A percentile compares a stretch with the other conserved stretches of the same genome.
Conservation (phyloP, 1,140 invertebrate species). For the Hylaeus anthracinus region DNA sequence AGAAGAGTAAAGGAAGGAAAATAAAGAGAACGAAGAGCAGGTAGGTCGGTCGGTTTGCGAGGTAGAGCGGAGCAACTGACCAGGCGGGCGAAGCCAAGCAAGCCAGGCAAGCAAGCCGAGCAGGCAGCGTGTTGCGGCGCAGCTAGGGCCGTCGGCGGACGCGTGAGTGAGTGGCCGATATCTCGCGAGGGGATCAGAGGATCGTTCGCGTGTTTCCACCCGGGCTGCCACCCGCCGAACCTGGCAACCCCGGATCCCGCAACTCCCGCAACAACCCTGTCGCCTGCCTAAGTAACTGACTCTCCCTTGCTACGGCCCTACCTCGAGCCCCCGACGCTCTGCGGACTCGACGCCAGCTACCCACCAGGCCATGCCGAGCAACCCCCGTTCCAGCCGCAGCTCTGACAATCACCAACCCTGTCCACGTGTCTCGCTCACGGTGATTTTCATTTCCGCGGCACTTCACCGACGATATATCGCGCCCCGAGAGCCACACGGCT, state of each 20-base stretch:
- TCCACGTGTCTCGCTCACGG: conserved; percentile 78
- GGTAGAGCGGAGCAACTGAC: conserved; percentile 51
- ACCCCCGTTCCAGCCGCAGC: conserved; percentile 46
- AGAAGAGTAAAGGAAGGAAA: background rate
- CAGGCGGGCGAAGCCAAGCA: background rate
- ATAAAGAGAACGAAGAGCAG: background rate
- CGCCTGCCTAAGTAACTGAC: conserved; percentile 57
- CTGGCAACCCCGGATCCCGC: conserved; percentile 66
- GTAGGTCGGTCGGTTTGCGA: conserved; percentile 29
- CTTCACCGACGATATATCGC: conserved; percentile 64
- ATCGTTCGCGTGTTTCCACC: conserved; percentile 78
- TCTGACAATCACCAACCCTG: conserved; percentile 65
- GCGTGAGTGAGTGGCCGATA: conserved; percentile 80
- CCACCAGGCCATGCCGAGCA: conserved; percentile 50
- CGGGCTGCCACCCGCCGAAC: conserved; percentile 71
- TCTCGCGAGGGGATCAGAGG: conserved; percentile 80
- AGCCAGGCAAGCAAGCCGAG: conserved; percentile 15
- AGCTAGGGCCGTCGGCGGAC: conserved; percentile 71
- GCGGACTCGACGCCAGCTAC: conserved; percentile 26
- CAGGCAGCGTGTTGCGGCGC: conserved; percentile 69
- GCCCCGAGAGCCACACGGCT: background rate
- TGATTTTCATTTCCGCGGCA: conserved; percentile 80
- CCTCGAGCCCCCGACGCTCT: background rate
- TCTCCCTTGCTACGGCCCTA: conserved; percentile 43
- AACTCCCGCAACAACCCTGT: conserved; percentile 58